Evolutionary conservation across 1,140 invertebrate species (phyloP), one percentile per base, ranked within the genome.

Genomic region (Halyomorpha halys): DNA sequence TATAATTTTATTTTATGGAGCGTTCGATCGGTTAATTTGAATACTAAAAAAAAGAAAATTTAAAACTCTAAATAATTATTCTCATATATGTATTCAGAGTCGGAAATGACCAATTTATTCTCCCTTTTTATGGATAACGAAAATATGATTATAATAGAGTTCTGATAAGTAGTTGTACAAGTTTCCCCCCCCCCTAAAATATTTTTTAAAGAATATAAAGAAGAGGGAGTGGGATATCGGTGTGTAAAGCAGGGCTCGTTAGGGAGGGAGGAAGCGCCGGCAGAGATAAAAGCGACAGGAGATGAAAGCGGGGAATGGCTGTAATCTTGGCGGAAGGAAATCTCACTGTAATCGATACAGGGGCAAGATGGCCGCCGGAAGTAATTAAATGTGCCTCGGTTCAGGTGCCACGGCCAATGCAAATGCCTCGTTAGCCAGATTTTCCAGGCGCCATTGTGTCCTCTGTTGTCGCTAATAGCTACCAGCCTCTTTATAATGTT

Each of bases 371-470:
- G 47, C 47, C n/a, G 47, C 53, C 18, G 53, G 53, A 56, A 56
- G 53, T 56, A 56, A 56, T 56, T 56, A 56, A 56, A 56, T 56
- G 21, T 25, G 21, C 11, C 18, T 56, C 53, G 53, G 53, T 56
- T 56, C 53, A 56, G 53, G 53, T 56, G 53, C 23, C 53, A 56
- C 53, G 53, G 53, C 19, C 53, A 56, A 56, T 56, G 53, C 53
- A 56, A 56, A 56, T 56, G 18, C 23, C 19, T 56, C 53, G 53
- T 56, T 56, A 56, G 53, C 19, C 53, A 23, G 53, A 44, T 47
- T 47, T 19, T 23, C 34, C 18, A 18, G 30, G 9, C 1, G 59
- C 27, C 34, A 44, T n/a, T 18, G 39, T 18, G 27, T 18, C n/a
- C 23, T n/a, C 25, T 39, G 21, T n/a, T 61, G 59, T 61, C 47